Percentiles rank a stretch among this genome's conserved stretches.
phyloP scores from a whole-genome alignment of 2,888 invertebrate genomes.

The Nomada ruficornis region DNA sequence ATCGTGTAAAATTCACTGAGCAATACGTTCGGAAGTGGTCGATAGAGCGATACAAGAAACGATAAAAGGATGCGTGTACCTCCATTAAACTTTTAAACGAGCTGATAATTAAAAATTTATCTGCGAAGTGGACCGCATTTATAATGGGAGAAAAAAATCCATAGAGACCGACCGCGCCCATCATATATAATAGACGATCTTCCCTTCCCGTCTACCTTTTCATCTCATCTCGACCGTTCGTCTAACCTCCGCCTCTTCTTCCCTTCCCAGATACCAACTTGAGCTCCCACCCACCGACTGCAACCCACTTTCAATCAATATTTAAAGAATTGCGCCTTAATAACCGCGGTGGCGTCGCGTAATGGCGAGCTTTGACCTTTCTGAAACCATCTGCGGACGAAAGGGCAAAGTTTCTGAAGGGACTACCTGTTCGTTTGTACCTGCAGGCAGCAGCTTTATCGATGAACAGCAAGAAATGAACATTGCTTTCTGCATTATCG shows the following conservation, averaged over 20 bases:
- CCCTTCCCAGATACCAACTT: constrained; percentile 61
- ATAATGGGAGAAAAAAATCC: constrained; percentile 80
- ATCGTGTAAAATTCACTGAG: neutral
- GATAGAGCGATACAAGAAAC: neutral
- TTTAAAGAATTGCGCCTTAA: constrained; percentile 84
- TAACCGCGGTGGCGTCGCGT: constrained; percentile 77
- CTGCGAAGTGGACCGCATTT: constrained; percentile 72
- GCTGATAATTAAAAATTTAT: constrained; percentile 76
- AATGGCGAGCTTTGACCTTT: constrained; percentile 67
- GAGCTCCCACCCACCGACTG: constrained; percentile 65
- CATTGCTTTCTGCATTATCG: neutral
- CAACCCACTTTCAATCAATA: constrained; percentile 82
- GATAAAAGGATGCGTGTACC: neutral
- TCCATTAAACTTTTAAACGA: constrained; percentile 39
- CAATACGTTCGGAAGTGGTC: neutral
- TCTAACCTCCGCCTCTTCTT: constrained; percentile 75
- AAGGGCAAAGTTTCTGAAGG: constrained; percentile 26
- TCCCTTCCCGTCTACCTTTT: constrained; percentile 77
- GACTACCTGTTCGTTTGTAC: neutral
- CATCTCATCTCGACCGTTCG: constrained; percentile 78
- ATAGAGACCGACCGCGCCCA: constrained; percentile 82
- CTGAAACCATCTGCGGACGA: constrained; percentile 47
- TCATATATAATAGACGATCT: constrained; percentile 82
- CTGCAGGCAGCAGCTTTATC: neutral
- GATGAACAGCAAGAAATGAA: neutral